Evolutionary conservation across 2,797 vertebrate species (phyloP), one percentile per base, ranked within the genome.

Genomic region (Paedocypris micromegethes): DNA sequence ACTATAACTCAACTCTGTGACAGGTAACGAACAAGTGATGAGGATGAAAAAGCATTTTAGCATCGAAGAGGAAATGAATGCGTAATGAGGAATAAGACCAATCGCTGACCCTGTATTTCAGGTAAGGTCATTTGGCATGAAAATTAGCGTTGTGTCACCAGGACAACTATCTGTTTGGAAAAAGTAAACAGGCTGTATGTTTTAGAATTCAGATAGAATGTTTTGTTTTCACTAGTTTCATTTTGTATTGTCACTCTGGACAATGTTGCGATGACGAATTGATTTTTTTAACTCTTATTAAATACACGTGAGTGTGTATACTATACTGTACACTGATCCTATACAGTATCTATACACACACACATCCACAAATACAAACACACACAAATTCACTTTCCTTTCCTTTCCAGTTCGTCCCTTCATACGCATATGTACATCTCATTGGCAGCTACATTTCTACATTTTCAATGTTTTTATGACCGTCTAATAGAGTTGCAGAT

Each of bases 401-500:
- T 23, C 23, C 23, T 23, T 23, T 23, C 23, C 23, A 23, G 64
- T 9, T 44, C 58, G 75, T 76, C 72, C 74, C 76, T 77, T 75
- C 66, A 58, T 57, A 8, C 75, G 66, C 75, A 82, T 74, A 80
- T 73, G 66, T 75, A 64, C 67, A 79, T 71, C 83, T 72, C 75
- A 72, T 70, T 72, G 77, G 78, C 79, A 78, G 77, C 73, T 46
- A 72, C 66, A 73, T 72, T 73, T 72, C 80, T 69, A 70, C 68
- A 58, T 64, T 70, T 49, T 64, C 47, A 58, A 73, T 68, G 76
- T 76, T 51, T 78, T 48, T 44, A 81, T 68, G 68, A 72, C 48
- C n/a, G 59, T 57, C 48, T 56, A 46, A 63, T 40, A 64, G 37
- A 6, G 60, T 64, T 51, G 63, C 58, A 56, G 23, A 49, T 43